These are phyloP conservation scores for Epinephelus cyanopodus DNA, from an alignment of 2,113 vertebrate species.

Conservation along the genomic window DNA sequence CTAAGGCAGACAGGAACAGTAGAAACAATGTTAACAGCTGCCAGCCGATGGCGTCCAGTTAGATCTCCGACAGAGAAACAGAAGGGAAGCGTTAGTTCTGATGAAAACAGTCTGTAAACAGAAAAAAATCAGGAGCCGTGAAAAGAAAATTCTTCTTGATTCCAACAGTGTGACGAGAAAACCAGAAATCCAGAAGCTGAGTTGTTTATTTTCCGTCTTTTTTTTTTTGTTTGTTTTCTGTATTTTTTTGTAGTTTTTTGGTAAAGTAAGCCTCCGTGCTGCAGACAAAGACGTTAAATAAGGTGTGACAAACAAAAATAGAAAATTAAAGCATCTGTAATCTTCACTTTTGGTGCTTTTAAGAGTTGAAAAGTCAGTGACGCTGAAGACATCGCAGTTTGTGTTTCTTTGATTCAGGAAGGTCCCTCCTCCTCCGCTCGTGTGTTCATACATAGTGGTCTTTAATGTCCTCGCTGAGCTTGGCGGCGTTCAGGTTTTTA, in stretches of 20 bases:
- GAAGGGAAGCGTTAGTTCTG: neutral
- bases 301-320: slow-evolving; percentile 44
- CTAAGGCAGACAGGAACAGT: slow-evolving; percentile 68
- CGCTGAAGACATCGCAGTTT: slow-evolving; percentile 66
- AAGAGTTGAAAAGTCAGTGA: slow-evolving; percentile 75
- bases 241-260: slow-evolving; percentile 63
- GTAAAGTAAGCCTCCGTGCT: slow-evolving; percentile 85
- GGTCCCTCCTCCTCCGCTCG: neutral
- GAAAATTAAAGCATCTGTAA: slow-evolving; percentile 56
- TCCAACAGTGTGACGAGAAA: slow-evolving; percentile 15
- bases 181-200: slow-evolving; percentile 41
- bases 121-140: slow-evolving; percentile 61
- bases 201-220: slow-evolving; percentile 42
- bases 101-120: slow-evolving; percentile 80
- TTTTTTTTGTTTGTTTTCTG: slow-evolving; percentile 54
- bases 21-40: slow-evolving; percentile 74
- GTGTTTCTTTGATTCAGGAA: slow-evolving; percentile 42
- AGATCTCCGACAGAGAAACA: slow-evolving; percentile 3
- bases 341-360: slow-evolving; percentile 70
- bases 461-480: slow-evolving; percentile 83
- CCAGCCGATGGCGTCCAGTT: slow-evolving; percentile 59
- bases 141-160: slow-evolving; percentile 61
- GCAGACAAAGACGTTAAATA: slow-evolving; percentile 85
- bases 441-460: slow-evolving; percentile 82
- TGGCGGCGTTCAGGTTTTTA: slow-evolving; percentile 88